These are phyloP conservation scores for Dryobota labecula DNA, from an alignment of 2,888 invertebrate genomes.

Conservation along the genomic window DNA sequence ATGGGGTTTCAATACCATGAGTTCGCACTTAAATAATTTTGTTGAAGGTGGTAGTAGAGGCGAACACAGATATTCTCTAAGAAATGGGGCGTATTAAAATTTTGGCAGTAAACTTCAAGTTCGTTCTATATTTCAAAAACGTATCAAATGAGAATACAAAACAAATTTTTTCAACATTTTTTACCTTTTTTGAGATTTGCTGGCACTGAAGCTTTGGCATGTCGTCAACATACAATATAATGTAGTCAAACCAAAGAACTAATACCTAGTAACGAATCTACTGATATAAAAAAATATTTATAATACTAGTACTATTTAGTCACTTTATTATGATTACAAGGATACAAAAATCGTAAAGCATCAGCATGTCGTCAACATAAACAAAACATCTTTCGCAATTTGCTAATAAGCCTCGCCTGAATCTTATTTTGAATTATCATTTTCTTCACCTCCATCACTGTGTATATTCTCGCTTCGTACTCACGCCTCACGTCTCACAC, in stretches of 20 bases:
- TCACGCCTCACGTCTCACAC: constrained; percentile 51
- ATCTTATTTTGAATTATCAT: not conserved
- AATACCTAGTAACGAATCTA: not conserved
- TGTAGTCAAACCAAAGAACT: constrained; percentile 2
- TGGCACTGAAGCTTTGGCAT: constrained; percentile 44
- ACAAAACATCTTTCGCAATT: not conserved
- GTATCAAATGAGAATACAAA: constrained; percentile 30
- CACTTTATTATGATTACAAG: too few species aligned
- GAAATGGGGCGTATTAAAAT: constrained; percentile 20
- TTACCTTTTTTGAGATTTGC: constrained; percentile 45
- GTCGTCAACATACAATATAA: constrained; percentile 15
- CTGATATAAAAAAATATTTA: not conserved
- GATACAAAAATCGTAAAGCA: not conserved
- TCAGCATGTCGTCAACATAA: constrained; percentile 9
- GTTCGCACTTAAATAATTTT: constrained; percentile 57
- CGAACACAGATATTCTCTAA: not conserved
- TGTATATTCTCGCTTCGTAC: constrained; percentile 46
- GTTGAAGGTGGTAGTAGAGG: constrained; percentile 27
- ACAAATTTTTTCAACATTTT: not conserved
- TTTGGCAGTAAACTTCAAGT: constrained; percentile 32
- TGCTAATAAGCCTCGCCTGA: too few species aligned
- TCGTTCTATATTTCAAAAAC: constrained; percentile 39
- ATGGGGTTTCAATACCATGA: constrained; percentile 70
- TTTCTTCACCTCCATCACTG: constrained; percentile 38
- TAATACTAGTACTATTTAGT: not conserved